Percentiles rank a stretch among this genome's conserved stretches.
Conservation (phyloP, 1,140 invertebrate species). For the Pectinophora gossypiella region DNA sequence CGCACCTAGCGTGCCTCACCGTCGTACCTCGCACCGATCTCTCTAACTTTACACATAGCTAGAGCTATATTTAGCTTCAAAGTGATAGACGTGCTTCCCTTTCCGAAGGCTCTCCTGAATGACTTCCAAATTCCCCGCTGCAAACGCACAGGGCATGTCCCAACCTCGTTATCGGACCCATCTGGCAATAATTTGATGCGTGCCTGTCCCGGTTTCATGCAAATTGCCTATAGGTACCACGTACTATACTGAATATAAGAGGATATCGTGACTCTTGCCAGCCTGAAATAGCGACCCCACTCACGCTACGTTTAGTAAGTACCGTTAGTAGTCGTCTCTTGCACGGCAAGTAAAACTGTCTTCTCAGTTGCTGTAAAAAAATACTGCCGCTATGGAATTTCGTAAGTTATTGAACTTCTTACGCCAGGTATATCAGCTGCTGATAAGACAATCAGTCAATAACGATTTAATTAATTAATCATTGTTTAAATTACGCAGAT, state of each 20-base stretch:
- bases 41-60: constrained; percentile 19
- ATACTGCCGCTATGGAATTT: constrained; percentile 34
- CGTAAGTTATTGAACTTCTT: constrained; percentile 32
- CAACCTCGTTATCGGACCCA: constrained; percentile 19
- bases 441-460: neutral
- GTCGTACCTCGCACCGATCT: constrained; percentile 44
- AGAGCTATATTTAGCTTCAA: too few relatives aligned
- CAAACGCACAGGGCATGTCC: constrained; percentile 1
- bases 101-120: constrained; percentile 13
- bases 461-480: constrained; percentile 7
- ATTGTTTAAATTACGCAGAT: constrained; percentile 65
- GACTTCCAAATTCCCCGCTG: neutral
- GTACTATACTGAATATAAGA: constrained; percentile 18
- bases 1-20: constrained; percentile 17
- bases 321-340: constrained; percentile 50
- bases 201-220: constrained; percentile 19
- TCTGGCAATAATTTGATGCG: constrained; percentile 13
- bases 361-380: constrained; percentile 15
- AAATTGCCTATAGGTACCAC: constrained; percentile 14
- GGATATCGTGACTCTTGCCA: constrained; percentile 60
- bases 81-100: constrained; percentile 11
- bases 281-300: constrained; percentile 51
- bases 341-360: constrained; percentile 45
- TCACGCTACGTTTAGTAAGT: constrained; percentile 56
- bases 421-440: constrained; percentile 1